Base-by-base conservation (phyloP, 2,113 vertebrate genomes). In the Perognathus longimembris region DNA sequence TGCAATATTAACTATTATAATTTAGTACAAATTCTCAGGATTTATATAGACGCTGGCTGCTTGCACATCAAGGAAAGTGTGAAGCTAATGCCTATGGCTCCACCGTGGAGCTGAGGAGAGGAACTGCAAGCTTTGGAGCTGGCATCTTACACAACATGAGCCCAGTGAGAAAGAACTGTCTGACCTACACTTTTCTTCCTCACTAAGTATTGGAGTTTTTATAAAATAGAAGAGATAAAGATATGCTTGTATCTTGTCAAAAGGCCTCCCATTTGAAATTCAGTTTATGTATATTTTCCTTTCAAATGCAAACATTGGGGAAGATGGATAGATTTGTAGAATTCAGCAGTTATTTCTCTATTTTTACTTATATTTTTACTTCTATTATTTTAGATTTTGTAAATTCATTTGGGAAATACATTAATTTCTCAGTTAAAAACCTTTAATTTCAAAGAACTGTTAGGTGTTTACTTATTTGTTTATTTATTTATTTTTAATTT, bases 51-150 rank as follows among this genome's bases (percentile, higher is more conserved):
- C 88, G 40, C 83, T 77, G 69, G 40, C 83, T 77, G 69, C 40
- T 97, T 86, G 94, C 75, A 88, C 10, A 45, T 63, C 76, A 85
- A 90, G 93, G 7, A 77, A 88, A 97, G 80, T 93, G 30, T 94
- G 94, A 98, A 98, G 94, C 95, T 97, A 95, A 95, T 98, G 98
- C 96, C 93, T 98, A 98, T 98, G 97, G 98, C 98, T 98, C 98
- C 97, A 98, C 98, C 98, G 32, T 98, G 98, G 97, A 98, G 97
- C 95, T 97, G 95, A 91, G 90, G 95, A 94, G 77, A 97, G 98
- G 96, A 98, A 98, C 97, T 98, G 97, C 98, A 98, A 64, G 94
- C 90, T 87, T 93, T 76, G 93, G 12, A 89, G 63, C 45, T 92
- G 74, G 30, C 80, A 83, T 42, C 77, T 88, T 90, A 32, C 6